A percentile compares a stretch with the other conserved stretches of the same genome.
Conservation (phyloP, 2,888 invertebrate species). For the Myopa tessellatipennis region DNA sequence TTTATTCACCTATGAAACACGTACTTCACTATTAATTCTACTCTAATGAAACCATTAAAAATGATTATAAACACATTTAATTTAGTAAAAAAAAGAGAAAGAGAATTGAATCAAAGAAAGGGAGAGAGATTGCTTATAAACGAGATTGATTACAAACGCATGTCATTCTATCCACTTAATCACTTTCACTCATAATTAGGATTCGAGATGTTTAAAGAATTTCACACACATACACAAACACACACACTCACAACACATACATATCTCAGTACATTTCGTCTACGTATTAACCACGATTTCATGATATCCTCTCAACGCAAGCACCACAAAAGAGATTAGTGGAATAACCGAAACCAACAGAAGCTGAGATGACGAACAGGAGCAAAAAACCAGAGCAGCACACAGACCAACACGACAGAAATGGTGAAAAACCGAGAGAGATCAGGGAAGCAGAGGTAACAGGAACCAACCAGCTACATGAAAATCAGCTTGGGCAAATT, state of each 20-base stretch:
- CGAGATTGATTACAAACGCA: too few species aligned
- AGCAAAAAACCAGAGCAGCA: neutral
- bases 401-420: neutral
- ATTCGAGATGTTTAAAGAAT: too few species aligned
- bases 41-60: neutral
- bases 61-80: slow-evolving; percentile 7
- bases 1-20: neutral
- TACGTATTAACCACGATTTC: slow-evolving; percentile 22
- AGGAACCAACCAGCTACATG: too few species aligned
- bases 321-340: slow-evolving; percentile 19
- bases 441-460: too few species aligned
- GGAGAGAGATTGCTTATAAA: too few species aligned
- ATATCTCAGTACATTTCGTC: neutral
- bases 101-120: neutral
- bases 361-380: neutral
- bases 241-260: neutral
- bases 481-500: too few species aligned
- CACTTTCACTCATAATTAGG: too few species aligned
- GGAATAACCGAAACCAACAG: neutral
- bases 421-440: too few species aligned
- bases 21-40: slow-evolving; percentile 17
- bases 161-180: too few species aligned
- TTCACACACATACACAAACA: neutral
- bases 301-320: slow-evolving; percentile 21
- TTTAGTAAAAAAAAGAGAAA: neutral